These are phyloP conservation scores for Drosophila tsacasi DNA, from an alignment of 1,140 invertebrate species.

Conservation along the genomic window DNA sequence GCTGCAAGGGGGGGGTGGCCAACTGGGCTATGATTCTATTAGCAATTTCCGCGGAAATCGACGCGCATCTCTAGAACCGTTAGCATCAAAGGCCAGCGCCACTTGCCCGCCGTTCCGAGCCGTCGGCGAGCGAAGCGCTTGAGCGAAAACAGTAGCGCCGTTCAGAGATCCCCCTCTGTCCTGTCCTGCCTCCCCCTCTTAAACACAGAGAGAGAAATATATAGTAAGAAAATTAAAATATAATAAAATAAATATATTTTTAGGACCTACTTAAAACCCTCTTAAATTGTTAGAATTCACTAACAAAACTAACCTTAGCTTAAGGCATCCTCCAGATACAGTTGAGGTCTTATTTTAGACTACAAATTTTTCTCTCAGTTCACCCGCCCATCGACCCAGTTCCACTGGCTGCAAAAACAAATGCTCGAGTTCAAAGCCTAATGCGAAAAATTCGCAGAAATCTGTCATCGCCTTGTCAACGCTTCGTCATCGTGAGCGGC, in stretches of 20 bases:
- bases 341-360: rapidly evolving
- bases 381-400: slow-evolving; percentile 37
- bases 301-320: not conserved
- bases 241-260: not conserved
- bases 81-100: slow-evolving; percentile 80
- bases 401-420: slow-evolving; percentile 61
- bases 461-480: slow-evolving; percentile 83
- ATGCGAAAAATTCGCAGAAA: slow-evolving; percentile 83
- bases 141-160: slow-evolving; percentile 79
- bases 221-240: not conserved
- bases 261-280: not conserved
- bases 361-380: not conserved
- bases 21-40: slow-evolving; percentile 70
- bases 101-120: slow-evolving; percentile 75
- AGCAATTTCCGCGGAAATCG: slow-evolving; percentile 78
- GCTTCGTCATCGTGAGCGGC: slow-evolving; percentile 67
- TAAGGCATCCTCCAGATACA: too few species aligned
- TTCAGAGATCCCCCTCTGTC: slow-evolving; percentile 18
- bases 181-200: not conserved
- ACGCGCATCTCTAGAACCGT: slow-evolving; percentile 73
- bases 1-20: too few species aligned
- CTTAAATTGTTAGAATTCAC: not conserved
- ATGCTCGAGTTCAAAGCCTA: slow-evolving; percentile 81
- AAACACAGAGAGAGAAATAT: slow-evolving; percentile 13
- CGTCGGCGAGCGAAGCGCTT: slow-evolving; percentile 68